These are phyloP conservation scores for Drosophila prosaltans DNA, from an alignment of 1,140 invertebrate genomes.

Conservation along the genomic window DNA sequence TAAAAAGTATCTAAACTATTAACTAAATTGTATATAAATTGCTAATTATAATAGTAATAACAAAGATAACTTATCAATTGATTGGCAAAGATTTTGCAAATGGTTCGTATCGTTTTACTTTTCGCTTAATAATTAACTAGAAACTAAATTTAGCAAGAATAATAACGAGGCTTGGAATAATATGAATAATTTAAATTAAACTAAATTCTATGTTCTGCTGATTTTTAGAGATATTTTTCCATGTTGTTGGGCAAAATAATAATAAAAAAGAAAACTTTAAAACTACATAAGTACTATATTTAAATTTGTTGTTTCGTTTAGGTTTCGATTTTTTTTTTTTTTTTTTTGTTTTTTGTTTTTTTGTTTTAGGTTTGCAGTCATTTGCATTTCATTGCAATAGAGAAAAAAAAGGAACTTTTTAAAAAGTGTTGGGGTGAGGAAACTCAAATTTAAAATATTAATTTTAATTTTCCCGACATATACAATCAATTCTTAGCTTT, in stretches of 20 bases:
- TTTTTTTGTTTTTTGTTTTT: slow-evolving; percentile 9
- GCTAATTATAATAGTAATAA: slow-evolving; percentile 49
- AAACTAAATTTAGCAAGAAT: slow-evolving; percentile 50
- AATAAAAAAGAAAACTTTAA: slow-evolving; percentile 27
- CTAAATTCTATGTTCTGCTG: not conserved
- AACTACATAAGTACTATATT: slow-evolving; percentile 53
- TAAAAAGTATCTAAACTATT: slow-evolving; percentile 57
- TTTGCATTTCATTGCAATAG: slow-evolving; percentile 67
- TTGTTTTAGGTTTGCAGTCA: slow-evolving; percentile 53
- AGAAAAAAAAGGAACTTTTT: slow-evolving; percentile 60
- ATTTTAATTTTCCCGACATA: slow-evolving; percentile 16
- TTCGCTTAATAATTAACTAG: slow-evolving; percentile 23
- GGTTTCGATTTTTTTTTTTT: slow-evolving; percentile 30
- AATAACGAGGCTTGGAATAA: slow-evolving; percentile 47
- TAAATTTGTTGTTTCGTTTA: slow-evolving; percentile 30
- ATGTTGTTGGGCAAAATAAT: slow-evolving; percentile 18
- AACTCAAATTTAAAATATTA: slow-evolving; percentile 6
- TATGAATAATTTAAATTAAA: slow-evolving; percentile 18
- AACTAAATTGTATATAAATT: slow-evolving; percentile 49
- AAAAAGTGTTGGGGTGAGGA: slow-evolving; percentile 13
- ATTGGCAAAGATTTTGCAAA: slow-evolving; percentile 49
- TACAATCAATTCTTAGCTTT: slow-evolving; percentile 33
- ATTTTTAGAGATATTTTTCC: slow-evolving; percentile 20
- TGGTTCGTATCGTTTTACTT: slow-evolving; percentile 19
- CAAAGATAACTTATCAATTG: slow-evolving; percentile 42